Evolutionary conservation across 2,797 vertebrate genomes (phyloP).

Genomic region (Sebastolobus altivelis): DNA sequence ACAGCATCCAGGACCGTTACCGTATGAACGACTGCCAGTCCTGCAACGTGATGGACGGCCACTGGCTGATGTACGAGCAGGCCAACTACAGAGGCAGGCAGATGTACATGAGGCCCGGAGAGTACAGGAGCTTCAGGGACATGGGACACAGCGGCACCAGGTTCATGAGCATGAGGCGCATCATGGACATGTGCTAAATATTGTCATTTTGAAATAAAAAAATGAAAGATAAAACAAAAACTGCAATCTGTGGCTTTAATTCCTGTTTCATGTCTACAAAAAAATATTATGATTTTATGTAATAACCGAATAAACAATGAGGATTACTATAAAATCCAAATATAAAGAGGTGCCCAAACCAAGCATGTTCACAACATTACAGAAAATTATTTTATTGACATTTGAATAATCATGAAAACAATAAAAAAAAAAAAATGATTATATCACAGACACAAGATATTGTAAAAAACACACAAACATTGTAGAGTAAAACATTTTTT

Average conservation of each 20-base stretch:
- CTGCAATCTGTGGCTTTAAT: slow-evolving; percentile 4
- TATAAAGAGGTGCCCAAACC: not conserved
- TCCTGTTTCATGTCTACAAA: not conserved
- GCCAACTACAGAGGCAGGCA: slow-evolving; percentile 73
- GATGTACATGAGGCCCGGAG: slow-evolving; percentile 76
- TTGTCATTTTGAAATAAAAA: slow-evolving; percentile 37
- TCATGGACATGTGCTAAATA: slow-evolving; percentile 35
- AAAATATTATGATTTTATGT: not conserved
- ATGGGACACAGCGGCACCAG: slow-evolving; percentile 49
- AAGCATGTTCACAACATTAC: not conserved
- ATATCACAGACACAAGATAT: not conserved
- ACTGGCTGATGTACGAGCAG: slow-evolving; percentile 78
- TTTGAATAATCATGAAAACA: not conserved
- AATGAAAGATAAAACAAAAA: slow-evolving; percentile 2
- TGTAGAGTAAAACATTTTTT: not conserved
- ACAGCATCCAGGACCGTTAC: slow-evolving; percentile 70
- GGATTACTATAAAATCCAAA: not conserved
- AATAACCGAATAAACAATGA: not conserved
- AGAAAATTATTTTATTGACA: not conserved
- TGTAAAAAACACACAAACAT: not conserved
- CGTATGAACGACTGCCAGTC: slow-evolving; percentile 73
- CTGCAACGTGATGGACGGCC: slow-evolving; percentile 72
- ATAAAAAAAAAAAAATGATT: not conserved
- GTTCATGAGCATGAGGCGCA: slow-evolving; percentile 75
- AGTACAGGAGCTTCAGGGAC: slow-evolving; percentile 75